Conservation (phyloP, 2,113 vertebrate species). For the Oncorhynchus tshawytscha region DNA sequence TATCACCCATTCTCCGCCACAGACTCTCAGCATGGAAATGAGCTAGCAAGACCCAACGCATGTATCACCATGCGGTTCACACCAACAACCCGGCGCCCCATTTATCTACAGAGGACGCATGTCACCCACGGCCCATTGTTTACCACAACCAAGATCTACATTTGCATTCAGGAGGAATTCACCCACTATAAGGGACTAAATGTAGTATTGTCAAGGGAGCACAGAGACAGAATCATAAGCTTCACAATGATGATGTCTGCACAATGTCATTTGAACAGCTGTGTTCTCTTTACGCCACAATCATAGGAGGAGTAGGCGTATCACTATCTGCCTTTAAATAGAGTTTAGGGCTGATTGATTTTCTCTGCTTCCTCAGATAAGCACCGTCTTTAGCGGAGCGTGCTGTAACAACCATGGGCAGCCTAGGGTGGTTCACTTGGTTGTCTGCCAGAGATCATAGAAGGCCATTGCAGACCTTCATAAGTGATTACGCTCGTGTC, state of each 20-base stretch:
- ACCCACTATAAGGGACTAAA: too few relatives aligned
- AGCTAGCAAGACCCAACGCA: not conserved
- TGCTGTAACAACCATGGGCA: constrained; percentile 28
- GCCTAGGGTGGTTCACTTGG: constrained; percentile 36
- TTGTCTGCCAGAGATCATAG: constrained; percentile 20
- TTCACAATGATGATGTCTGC: not conserved
- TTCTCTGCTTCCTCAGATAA: constrained; percentile 27
- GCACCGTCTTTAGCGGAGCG: not conserved
- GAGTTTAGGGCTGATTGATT: constrained; percentile 1
- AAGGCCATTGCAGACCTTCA: constrained; percentile 1
- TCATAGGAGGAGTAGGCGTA: too few relatives aligned
- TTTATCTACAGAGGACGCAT: not conserved
- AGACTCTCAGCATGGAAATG: not conserved
- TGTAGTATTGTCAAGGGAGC: too few relatives aligned
- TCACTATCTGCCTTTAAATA: constrained; percentile 12
- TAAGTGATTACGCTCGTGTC: constrained; percentile 18
- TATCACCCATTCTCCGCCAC: too few relatives aligned
- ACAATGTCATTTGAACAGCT: not conserved
- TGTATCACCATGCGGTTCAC: too few relatives aligned
- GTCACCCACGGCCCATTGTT: not conserved
- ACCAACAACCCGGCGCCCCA: too few relatives aligned
- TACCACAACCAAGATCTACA: not conserved
- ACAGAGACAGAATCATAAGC: too few relatives aligned
- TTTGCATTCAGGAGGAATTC: not conserved
- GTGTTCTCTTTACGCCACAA: not conserved